A percentile compares a stretch with the other conserved stretches of the same genome.
phyloP scores from a whole-genome alignment of 2,113 vertebrate genomes.

The Menidia beryllina region DNA sequence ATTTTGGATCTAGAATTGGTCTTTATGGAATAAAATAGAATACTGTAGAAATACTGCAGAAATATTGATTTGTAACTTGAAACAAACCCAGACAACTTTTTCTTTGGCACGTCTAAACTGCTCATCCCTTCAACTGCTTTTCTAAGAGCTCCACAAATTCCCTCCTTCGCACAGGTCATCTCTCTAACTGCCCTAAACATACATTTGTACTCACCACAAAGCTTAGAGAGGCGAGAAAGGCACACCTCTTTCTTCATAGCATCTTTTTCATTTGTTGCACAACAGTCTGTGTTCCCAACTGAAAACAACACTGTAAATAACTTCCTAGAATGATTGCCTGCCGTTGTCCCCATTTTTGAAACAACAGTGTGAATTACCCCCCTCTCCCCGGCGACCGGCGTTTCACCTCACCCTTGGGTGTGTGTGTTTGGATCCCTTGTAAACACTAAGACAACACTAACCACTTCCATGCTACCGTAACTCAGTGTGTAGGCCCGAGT shows the following conservation, averaged over 20 bases:
- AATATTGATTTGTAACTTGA: no score
- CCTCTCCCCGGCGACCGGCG: not conserved
- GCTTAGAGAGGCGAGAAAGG: constrained; percentile 9
- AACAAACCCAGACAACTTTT: constrained; percentile 4
- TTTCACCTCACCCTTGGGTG: constrained; percentile 1
- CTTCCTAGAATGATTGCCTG: not conserved
- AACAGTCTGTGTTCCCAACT: not conserved
- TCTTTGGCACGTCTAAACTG: not conserved
- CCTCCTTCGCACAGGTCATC: not conserved
- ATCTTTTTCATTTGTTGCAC: not conserved
- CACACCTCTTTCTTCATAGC: not conserved
- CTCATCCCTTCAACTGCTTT: not conserved
- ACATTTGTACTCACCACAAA: not conserved
- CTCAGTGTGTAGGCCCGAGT: not conserved
- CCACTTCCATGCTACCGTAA: not conserved
- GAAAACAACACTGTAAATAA: not conserved
- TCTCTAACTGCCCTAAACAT: constrained; percentile 2
- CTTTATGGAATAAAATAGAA: not conserved
- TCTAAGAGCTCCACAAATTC: not conserved
- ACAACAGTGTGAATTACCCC: not conserved
- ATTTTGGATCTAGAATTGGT: not conserved
- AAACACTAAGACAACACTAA: constrained; percentile 14
- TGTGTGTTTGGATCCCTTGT: constrained; percentile 8
- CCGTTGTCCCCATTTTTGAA: not conserved
- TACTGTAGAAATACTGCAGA: not conserved